Conservation (phyloP, 2,888 invertebrate genomes). For the Stenoptilia bipunctidactyla region DNA sequence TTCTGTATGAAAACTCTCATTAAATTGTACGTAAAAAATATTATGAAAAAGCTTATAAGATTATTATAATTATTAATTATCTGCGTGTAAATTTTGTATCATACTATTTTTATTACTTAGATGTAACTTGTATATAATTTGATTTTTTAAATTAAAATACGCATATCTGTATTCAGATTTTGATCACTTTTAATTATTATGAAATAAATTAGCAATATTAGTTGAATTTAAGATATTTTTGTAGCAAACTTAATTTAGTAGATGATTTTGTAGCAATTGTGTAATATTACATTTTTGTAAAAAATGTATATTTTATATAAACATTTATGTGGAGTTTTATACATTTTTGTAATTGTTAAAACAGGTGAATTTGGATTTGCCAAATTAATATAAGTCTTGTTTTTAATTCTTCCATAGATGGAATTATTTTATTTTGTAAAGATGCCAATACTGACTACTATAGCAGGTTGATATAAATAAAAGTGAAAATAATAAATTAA, state of each 20-base stretch:
- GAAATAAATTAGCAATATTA: conserved; percentile 43
- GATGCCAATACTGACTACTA: conserved; percentile 52
- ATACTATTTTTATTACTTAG: conserved; percentile 36
- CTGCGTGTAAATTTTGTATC: conserved; percentile 54
- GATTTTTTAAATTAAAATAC: conserved; percentile 36
- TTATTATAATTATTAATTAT: conserved; percentile 13
- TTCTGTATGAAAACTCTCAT: not conserved
- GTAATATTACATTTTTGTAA: conserved; percentile 59
- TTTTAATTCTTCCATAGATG: conserved; percentile 62
- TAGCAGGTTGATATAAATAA: conserved; percentile 54
- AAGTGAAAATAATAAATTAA: conserved; percentile 62
- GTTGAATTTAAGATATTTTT: conserved; percentile 49
- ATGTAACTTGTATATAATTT: conserved; percentile 47
- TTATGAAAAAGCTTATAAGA: conserved; percentile 2
- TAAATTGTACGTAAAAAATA: not conserved
- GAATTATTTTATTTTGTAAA: conserved; percentile 64
- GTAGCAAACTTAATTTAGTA: conserved; percentile 44
- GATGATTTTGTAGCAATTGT: conserved; percentile 26
- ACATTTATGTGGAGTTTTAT: conserved; percentile 52
- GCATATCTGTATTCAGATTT: conserved; percentile 50
- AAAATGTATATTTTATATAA: conserved; percentile 66
- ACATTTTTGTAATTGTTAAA: conserved; percentile 46
- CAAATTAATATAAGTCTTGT: conserved; percentile 64
- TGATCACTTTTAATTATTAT: conserved; percentile 34
- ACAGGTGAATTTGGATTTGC: conserved; percentile 62